Base-by-base conservation (phyloP, 2,888 invertebrate species). In the Pteria penguin region DNA sequence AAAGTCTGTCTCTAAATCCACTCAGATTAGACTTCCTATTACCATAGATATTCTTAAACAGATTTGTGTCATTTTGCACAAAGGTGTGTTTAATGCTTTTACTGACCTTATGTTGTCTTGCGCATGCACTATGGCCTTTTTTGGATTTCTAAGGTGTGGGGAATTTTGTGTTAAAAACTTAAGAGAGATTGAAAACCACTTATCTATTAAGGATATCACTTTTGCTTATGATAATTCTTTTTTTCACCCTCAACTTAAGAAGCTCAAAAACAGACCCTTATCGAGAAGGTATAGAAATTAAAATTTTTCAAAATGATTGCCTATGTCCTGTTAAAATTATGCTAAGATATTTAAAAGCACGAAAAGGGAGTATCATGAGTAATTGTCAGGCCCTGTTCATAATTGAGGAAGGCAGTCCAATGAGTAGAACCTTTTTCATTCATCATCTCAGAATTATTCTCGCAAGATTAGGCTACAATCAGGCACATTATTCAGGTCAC, bases 251-350 rank as follows among this genome's bases (percentile, higher is more conserved):
- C 57, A n/a, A 18, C 8, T 57, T 57, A 22, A n/a, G 8, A 22
- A 57, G 22, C 26, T 68, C 68, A 24, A 68, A 68, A 33, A 57
- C 68, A 32, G 68, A 68, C 26, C 55, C 68, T 31, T 68, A 29
- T 36, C 2, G 45, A 11, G 36, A 65, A 36, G 65, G 65, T 11
- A 11, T 65, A 4, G 4, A 24, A 24, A 65, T 65, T 45, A 33
- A 27, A 4, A 27, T 68, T n/a, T 68, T 24, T 55, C 26, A 57
- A 4, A 57, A 57, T 22, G 8, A 11, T 8, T 8, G 22, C 11
- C 24, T n/a, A 22, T 22, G 22, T 22, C 57, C 68, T 57, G 68
- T 68, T 14, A 45, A 66, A 45, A 66, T 29, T 45, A 54, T 54
- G 66, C 45, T 18, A 45, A 8, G 18, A 14, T 45, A 45, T 45